These are phyloP conservation scores for Gouania willdenowi DNA, from an alignment of 2,797 vertebrate genomes.

Conservation along the genomic window DNA sequence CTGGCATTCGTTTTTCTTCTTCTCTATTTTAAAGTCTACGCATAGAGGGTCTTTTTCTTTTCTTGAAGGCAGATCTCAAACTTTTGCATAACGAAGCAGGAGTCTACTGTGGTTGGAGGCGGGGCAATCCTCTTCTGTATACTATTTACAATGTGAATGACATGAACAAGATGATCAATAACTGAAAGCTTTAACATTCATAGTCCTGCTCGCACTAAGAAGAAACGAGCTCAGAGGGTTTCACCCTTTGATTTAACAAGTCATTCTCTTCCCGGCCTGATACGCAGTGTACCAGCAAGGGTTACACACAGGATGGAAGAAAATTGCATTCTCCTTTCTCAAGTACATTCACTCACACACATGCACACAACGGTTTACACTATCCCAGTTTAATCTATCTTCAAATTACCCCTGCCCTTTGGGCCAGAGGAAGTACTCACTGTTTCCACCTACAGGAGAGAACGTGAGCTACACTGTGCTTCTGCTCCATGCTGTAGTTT, in stretches of 20 bases:
- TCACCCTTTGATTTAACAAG: constrained; percentile 27
- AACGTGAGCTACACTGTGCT: constrained; percentile 39
- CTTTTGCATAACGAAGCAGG: constrained; percentile 60
- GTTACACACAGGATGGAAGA: constrained; percentile 30
- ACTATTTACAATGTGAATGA: constrained; percentile 54
- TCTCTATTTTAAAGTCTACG: constrained; percentile 27
- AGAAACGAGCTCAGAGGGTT: background rate
- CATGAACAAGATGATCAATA: constrained; percentile 23
- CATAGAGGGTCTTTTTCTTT: constrained; percentile 22
- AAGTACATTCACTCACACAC: constrained; percentile 24
- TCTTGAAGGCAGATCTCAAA: constrained; percentile 25
- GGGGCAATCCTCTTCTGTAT: constrained; percentile 31
- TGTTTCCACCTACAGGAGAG: constrained; percentile 40
- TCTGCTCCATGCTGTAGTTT: constrained; percentile 33
- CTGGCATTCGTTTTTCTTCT: constrained; percentile 4
- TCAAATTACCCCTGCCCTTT: constrained; percentile 20
- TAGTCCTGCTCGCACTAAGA: constrained; percentile 13
- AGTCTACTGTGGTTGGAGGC: constrained; percentile 30
- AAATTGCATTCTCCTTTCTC: constrained; percentile 34
- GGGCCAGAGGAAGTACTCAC: constrained; percentile 12
- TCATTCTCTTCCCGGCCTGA: constrained; percentile 37
- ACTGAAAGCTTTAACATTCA: constrained; percentile 61
- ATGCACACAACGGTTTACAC: constrained; percentile 8
- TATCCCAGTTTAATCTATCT: constrained; percentile 30
- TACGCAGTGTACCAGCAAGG: constrained; percentile 17